A percentile compares a stretch with the other conserved stretches of the same genome.
These are phyloP conservation scores for Frankliniella fusca DNA, from an alignment of 2,888 invertebrate species.

Conservation along the genomic window DNA sequence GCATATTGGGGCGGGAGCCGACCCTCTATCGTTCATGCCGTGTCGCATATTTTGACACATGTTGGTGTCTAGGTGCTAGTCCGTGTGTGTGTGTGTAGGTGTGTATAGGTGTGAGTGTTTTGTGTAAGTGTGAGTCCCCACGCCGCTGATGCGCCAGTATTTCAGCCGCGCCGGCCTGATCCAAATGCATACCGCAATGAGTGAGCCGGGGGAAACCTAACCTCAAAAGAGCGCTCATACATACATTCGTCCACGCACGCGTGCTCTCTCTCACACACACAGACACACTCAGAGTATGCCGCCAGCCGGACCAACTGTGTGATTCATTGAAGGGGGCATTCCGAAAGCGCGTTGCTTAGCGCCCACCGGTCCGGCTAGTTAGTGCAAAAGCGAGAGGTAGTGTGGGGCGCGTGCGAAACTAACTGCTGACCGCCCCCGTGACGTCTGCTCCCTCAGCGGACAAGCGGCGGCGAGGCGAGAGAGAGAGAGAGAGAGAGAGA, in stretches of 20 bases:
- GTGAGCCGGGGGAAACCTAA: background rate
- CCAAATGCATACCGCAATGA: conserved; percentile 7
- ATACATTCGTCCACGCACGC: background rate
- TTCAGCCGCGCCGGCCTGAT: background rate
- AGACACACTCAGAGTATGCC: background rate
- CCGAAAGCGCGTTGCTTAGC: background rate
- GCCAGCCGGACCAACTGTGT: background rate
- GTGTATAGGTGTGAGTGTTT: too few species aligned
- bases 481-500: too few species aligned
- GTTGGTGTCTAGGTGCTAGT: too few species aligned
- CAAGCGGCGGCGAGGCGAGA: too few species aligned
- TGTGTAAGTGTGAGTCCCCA: too few species aligned
- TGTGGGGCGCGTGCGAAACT: too few species aligned
- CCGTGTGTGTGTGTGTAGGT: too few species aligned
- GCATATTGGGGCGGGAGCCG: background rate
- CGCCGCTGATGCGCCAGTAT: background rate
- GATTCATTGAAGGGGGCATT: background rate
- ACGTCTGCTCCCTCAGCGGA: too few species aligned
- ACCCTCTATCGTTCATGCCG: background rate
- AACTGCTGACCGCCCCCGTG: too few species aligned
- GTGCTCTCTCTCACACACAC: background rate
- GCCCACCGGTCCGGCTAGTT: background rate
- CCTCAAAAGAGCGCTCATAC: background rate
- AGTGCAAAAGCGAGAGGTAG: too few species aligned
- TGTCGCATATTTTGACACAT: background rate